Conservation (phyloP, 2,888 invertebrate species). For the Phalera bucephala region DNA sequence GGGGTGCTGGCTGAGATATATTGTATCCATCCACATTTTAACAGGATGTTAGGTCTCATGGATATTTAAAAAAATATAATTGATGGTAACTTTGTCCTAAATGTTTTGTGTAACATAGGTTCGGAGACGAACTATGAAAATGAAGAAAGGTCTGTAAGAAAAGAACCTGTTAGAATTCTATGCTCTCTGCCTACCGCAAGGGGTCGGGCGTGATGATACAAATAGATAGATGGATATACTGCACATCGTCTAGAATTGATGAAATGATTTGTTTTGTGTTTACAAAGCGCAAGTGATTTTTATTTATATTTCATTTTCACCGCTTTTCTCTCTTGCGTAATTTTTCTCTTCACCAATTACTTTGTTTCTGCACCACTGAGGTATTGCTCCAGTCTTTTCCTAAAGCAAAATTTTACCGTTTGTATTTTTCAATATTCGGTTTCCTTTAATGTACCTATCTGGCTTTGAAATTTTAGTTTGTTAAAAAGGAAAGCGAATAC, state of each 20-base stretch:
- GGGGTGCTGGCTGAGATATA: too few species aligned
- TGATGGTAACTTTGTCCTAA: too few species aligned
- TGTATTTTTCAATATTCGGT: constrained; percentile 47
- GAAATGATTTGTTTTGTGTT: constrained; percentile 47
- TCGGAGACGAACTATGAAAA: too few species aligned
- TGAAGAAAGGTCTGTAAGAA: too few species aligned
- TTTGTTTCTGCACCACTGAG: constrained; percentile 57
- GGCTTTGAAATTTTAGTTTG: background rate
- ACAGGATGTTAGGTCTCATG: too few species aligned
- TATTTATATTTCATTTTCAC: constrained; percentile 48
- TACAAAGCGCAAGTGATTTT: constrained; percentile 50
- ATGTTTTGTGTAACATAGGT: too few species aligned
- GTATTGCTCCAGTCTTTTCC: constrained; percentile 40
- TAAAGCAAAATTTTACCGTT: constrained; percentile 34
- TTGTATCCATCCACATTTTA: too few species aligned
- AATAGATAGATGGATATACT: too few species aligned
- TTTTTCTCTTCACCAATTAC: constrained; percentile 68
- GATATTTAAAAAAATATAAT: too few species aligned
- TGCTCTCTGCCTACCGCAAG: too few species aligned
- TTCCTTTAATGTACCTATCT: constrained; percentile 2
- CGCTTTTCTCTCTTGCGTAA: constrained; percentile 50
- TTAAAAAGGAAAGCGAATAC: background rate
- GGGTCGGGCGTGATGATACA: too few species aligned
- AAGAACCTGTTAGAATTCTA: too few species aligned
- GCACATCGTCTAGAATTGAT: constrained; percentile 41